Evolutionary conservation across 2,113 vertebrate genomes (phyloP).

Genomic region (Dipodomys merriami): DNA sequence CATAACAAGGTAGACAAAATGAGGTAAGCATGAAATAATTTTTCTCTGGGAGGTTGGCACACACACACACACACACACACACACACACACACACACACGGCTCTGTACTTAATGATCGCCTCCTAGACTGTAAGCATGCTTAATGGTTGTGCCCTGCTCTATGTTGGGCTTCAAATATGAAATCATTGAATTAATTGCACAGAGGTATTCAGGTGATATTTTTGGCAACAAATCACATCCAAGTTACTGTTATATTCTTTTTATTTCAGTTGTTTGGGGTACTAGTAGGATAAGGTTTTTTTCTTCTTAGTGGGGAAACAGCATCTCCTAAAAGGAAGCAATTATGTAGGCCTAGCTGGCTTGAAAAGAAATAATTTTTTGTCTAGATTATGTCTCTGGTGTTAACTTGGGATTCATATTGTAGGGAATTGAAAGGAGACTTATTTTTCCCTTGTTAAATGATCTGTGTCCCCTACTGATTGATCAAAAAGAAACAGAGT

Average conservation of each 20-base stretch:
- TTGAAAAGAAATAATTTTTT: constrained; percentile 5
- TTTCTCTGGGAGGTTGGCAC: neutral
- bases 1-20: neutral
- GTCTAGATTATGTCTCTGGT: neutral
- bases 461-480: constrained; percentile 31
- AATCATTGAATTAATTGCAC: constrained; percentile 49
- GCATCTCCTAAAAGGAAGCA: constrained; percentile 24
- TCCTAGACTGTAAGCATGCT: constrained; percentile 10
- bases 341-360: neutral
- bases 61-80: neutral
- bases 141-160: constrained; percentile 39
- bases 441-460: constrained; percentile 59
- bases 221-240: neutral
- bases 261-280: constrained; percentile 39
- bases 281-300: neutral
- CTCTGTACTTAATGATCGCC: constrained; percentile 16
- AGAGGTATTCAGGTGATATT: constrained; percentile 29
- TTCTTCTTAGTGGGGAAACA: neutral
- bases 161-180: constrained; percentile 31
- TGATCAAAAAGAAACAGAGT: constrained; percentile 43
- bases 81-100: neutral
- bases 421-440: constrained; percentile 50
- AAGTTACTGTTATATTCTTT: constrained; percentile 51
- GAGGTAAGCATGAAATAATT: constrained; percentile 33
- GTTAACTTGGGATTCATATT: constrained; percentile 42